Percentiles rank a stretch among this genome's conserved stretches.
Conservation (phyloP, 2,113 vertebrate genomes). For the Entelurus aequoreus region DNA sequence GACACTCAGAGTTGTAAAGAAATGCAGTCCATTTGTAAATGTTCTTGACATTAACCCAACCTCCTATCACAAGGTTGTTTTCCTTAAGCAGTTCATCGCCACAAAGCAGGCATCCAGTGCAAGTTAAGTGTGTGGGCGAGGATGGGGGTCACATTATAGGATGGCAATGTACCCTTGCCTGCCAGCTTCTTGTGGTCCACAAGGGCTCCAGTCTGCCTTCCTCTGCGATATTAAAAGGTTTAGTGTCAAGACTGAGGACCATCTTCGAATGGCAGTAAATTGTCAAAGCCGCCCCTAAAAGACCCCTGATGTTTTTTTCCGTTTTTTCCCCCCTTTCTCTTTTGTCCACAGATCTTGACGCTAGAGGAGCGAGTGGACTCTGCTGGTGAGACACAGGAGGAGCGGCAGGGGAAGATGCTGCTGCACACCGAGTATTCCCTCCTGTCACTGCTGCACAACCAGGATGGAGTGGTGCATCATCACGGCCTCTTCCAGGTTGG, state of each 20-base stretch:
- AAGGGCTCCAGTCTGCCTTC: neutral
- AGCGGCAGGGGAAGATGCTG: slow-evolving; percentile 98
- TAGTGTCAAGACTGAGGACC: neutral
- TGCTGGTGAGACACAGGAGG: slow-evolving; percentile 90
- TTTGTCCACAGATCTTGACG: slow-evolving; percentile 83
- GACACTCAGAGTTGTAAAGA: too few relatives aligned
- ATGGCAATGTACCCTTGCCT: neutral
- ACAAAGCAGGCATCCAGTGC: too few relatives aligned
- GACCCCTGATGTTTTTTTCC: slow-evolving; percentile 23
- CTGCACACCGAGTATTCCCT: slow-evolving; percentile 96
- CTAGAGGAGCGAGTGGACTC: slow-evolving; percentile 89
- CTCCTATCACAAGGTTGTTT: too few relatives aligned
- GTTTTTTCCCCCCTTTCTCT: slow-evolving; percentile 6
- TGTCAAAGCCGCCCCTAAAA: slow-evolving; percentile 6
- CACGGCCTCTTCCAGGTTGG: slow-evolving; percentile 96
- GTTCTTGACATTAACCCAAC: too few relatives aligned
- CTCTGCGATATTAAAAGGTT: slow-evolving; percentile 2
- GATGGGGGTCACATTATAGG: neutral
- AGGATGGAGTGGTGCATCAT: slow-evolving; percentile 97
- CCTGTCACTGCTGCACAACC: slow-evolving; percentile 90
- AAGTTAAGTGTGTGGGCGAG: too few relatives aligned
- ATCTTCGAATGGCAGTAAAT: neutral
- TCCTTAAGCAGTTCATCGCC: too few relatives aligned
- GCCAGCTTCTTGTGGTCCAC: neutral
- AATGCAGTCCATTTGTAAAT: too few relatives aligned